Evolutionary conservation across 2,888 invertebrate species (phyloP).

Genomic region (Hypsopygia costalis): DNA sequence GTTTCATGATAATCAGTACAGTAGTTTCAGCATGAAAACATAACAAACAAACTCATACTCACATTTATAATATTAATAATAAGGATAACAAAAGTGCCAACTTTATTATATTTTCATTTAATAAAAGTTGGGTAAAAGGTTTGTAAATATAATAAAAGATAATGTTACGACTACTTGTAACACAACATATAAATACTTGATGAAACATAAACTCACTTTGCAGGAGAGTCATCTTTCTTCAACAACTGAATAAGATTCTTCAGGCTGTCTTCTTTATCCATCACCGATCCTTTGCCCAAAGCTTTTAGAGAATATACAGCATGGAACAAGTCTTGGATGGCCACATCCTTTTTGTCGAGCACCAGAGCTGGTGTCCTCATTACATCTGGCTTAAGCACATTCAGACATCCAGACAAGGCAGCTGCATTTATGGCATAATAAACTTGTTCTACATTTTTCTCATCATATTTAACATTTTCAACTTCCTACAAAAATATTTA

Average conservation of each 20-base stretch:
- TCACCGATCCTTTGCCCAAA: slow-evolving; percentile 82
- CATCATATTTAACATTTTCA: slow-evolving; percentile 54
- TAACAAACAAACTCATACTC: too few species aligned
- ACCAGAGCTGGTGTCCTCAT: slow-evolving; percentile 72
- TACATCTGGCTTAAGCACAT: slow-evolving; percentile 70
- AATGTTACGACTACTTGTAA: too few species aligned
- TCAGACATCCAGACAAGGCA: slow-evolving; percentile 77
- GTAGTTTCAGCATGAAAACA: too few species aligned
- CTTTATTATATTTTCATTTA: too few species aligned
- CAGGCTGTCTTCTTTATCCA: slow-evolving; percentile 84
- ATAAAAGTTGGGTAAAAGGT: too few species aligned
- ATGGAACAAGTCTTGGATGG: slow-evolving; percentile 86
- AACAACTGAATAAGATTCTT: slow-evolving; percentile 87
- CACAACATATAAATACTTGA: too few species aligned
- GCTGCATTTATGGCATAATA: slow-evolving; percentile 85
- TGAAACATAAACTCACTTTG: slow-evolving; percentile 82
- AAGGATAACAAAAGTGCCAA: too few species aligned
- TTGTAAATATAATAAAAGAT: too few species aligned
- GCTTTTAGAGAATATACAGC: slow-evolving; percentile 85
- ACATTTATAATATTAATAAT: too few species aligned
- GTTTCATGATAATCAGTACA: too few species aligned
- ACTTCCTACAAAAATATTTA: slow-evolving; percentile 46
- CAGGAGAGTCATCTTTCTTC: slow-evolving; percentile 91
- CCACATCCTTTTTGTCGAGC: slow-evolving; percentile 84
- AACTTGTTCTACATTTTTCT: slow-evolving; percentile 73